Base-by-base conservation (phyloP, 2,888 invertebrate genomes). In the Antheraea yamamai region DNA sequence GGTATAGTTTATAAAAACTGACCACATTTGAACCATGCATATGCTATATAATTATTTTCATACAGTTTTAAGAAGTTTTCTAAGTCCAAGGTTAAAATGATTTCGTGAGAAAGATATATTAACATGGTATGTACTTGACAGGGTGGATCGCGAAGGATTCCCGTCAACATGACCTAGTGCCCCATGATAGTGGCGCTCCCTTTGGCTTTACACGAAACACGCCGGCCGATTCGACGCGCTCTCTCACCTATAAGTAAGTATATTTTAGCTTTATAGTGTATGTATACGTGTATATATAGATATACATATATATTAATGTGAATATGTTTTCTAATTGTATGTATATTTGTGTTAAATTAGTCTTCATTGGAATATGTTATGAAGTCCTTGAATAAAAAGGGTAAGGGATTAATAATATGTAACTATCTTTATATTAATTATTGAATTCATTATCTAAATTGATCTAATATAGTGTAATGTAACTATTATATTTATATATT, bases 81-180 rank as follows among this genome's bases (percentile, higher is more conserved):
- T 16, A 26, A 30, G 26, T 26, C 26, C 30, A 66, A 66, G 30
- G 64, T 30, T 66, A 16, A 64, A 61, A 72, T 20, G 70, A 26
- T 72, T 71, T 71, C 76, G 73, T 75, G 75, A 47, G 39, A 73
- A 75, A n/a, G 20, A 58, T 52, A 73, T 71, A 74, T 76, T 76
- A 76, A 72, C 72, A 51, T 72, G 72, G 72, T 35, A 61, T 66
- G 47, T 81, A 82, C 78, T 84, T 77, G 51, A 76, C 90, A 93
- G 93, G 89, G 87, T 81, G 88, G 88, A 84, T 86, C 83, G 79
- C 83, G 82, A 81, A 83, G 84, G 84, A 84, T 86, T 82, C 80
- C 82, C 79, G 87, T 85, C 92, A 93, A 88, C 88, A 94, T 94
- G 94, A 94, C 93, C 90, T 94, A 94, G 90, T 89, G 91, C 91